Evolutionary conservation across 1,140 invertebrate species (phyloP).

Genomic region (Meteorus sp.): DNA sequence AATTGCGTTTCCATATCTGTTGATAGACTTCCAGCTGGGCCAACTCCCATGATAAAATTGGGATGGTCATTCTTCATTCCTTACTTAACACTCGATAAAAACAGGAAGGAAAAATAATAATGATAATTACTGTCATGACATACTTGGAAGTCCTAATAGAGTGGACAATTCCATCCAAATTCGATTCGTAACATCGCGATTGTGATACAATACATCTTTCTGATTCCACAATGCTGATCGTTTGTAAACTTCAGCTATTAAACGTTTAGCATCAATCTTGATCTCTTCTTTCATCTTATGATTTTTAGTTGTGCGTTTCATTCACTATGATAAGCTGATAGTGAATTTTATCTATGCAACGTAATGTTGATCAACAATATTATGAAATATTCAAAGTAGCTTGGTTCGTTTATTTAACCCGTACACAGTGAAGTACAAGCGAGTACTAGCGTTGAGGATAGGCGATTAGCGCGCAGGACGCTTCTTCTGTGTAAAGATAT

Average conservation of each 20-base stretch:
- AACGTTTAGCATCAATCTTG: conserved; percentile 54
- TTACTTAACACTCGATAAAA: too few relatives aligned
- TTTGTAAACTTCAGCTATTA: conserved; percentile 56
- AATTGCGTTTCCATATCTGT: too few relatives aligned
- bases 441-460: conserved; percentile 51
- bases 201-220: conserved; percentile 53
- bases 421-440: conserved; percentile 41
- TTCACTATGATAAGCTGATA: background rate
- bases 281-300: conserved; percentile 44
- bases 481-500: conserved; percentile 46
- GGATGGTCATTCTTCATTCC: too few relatives aligned
- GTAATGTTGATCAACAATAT: too few relatives aligned
- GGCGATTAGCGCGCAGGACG: conserved; percentile 56
- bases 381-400: too few relatives aligned
- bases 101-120: too few relatives aligned
- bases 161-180: conserved; percentile 56
- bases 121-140: conserved; percentile 33
- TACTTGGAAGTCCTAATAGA: conserved; percentile 55
- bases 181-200: conserved; percentile 53
- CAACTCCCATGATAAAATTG: too few relatives aligned
- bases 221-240: conserved; percentile 56
- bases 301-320: conserved; percentile 11
- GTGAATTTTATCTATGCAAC: too few relatives aligned
- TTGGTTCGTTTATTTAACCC: conserved; percentile 34
- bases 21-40: too few relatives aligned